Percentiles rank a stretch among this genome's conserved stretches.
Conservation (phyloP, 2,797 vertebrate genomes). For the Enteromius paludinosus region DNA sequence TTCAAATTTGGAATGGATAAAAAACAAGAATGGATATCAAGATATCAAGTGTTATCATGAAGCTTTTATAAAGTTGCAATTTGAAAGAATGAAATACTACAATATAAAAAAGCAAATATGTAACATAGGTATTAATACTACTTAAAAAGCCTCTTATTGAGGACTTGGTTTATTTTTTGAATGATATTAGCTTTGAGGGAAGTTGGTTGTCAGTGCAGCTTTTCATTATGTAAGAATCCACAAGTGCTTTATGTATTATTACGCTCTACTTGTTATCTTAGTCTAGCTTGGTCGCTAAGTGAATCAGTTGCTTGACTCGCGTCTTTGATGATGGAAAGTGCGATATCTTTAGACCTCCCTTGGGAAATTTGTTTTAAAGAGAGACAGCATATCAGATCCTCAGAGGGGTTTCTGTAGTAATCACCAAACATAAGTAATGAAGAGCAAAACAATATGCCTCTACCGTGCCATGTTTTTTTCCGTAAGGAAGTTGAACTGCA, state of each 20-base stretch:
- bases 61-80: not conserved
- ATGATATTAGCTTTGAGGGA: slow-evolving; percentile 1
- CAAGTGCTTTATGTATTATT: slow-evolving; percentile 11
- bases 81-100: not conserved
- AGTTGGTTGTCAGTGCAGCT: not conserved
- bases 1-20: not conserved
- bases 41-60: not conserved
- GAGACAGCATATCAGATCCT: slow-evolving; percentile 36
- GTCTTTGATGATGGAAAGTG: slow-evolving; percentile 47
- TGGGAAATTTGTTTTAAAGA: slow-evolving; percentile 40
- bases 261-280: slow-evolving; percentile 35
- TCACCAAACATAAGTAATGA: slow-evolving; percentile 43
- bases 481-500: not conserved
- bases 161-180: not conserved
- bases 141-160: not conserved
- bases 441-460: slow-evolving; percentile 33
- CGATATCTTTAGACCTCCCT: slow-evolving; percentile 32
- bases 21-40: not conserved
- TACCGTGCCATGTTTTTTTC: slow-evolving; percentile 2
- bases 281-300: slow-evolving; percentile 24
- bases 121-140: not conserved
- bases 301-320: slow-evolving; percentile 23
- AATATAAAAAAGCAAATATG: not conserved
- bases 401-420: slow-evolving; percentile 35
- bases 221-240: slow-evolving; percentile 16